Percentiles rank a stretch among this genome's conserved stretches.
Conservation (phyloP, 2,888 invertebrate genomes). For the Harmothoe impar region DNA sequence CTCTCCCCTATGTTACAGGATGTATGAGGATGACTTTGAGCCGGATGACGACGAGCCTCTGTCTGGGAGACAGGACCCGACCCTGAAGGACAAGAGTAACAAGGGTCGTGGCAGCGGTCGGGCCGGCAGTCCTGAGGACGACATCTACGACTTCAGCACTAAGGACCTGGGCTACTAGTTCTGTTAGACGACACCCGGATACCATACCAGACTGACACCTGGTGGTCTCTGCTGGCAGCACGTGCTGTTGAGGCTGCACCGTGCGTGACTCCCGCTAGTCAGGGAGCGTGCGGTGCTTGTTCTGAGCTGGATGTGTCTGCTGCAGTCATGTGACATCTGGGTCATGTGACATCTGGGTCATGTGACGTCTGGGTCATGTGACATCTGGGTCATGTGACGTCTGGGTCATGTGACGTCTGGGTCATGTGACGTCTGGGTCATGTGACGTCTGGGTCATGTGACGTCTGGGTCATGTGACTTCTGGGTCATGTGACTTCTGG, state of each 20-base stretch:
- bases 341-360: background rate
- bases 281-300: background rate
- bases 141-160: slow-evolving; percentile 65
- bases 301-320: too few species aligned
- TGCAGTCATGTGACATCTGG: background rate
- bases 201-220: background rate
- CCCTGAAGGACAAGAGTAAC: background rate
- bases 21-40: slow-evolving; percentile 83
- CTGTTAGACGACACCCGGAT: background rate
- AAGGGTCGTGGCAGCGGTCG: background rate
- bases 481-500: too few species aligned
- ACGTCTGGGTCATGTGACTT: too few species aligned
- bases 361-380: background rate
- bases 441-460: too few species aligned
- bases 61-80: background rate
- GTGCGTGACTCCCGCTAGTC: background rate
- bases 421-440: too few species aligned
- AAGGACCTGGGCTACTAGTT: slow-evolving; percentile 62
- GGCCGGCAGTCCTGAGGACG: slow-evolving; percentile 62
- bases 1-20: slow-evolving; percentile 72
- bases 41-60: slow-evolving; percentile 71
- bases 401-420: too few species aligned
- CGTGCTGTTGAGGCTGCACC: background rate
- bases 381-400: background rate
- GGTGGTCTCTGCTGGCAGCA: background rate